These are phyloP conservation scores for Noctua comes DNA, from an alignment of 2,888 invertebrate genomes.

Conservation along the genomic window DNA sequence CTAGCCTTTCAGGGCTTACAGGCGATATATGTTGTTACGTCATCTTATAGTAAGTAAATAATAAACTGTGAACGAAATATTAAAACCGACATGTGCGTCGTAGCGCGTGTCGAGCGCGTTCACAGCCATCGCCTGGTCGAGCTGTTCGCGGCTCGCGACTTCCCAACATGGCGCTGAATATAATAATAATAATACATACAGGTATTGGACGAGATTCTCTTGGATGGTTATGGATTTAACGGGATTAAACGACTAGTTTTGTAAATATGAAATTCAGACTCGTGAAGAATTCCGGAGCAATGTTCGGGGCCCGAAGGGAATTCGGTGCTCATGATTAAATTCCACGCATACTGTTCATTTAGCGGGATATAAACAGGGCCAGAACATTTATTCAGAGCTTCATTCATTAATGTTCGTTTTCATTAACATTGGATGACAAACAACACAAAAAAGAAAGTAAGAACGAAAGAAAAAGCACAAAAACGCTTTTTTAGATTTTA, in stretches of 20 bases:
- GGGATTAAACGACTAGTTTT: neutral
- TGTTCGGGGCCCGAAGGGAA: neutral
- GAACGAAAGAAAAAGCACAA: neutral
- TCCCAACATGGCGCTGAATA: slow-evolving; percentile 17
- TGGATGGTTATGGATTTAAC: neutral
- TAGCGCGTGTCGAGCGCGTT: slow-evolving; percentile 42
- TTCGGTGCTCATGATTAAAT: slow-evolving; percentile 7
- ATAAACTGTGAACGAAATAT: slow-evolving; percentile 9
- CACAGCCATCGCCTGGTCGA: slow-evolving; percentile 63
- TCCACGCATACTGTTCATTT: neutral
- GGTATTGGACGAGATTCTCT: slow-evolving; percentile 12
- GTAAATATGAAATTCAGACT: neutral
- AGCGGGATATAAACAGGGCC: neutral
- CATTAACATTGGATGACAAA: neutral
- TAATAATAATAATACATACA: slow-evolving; percentile 12
- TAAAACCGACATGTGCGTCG: slow-evolving; percentile 47
- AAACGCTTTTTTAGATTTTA: neutral
- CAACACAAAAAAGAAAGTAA: too few relatives aligned
- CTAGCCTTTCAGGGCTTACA: neutral
- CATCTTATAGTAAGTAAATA: neutral
- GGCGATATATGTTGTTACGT: neutral
- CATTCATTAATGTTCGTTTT: neutral
- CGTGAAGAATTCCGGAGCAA: neutral
- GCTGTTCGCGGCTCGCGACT: slow-evolving; percentile 66
- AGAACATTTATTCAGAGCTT: neutral